Conservation (phyloP, 2,797 vertebrate species). For the Myripristis murdjan region DNA sequence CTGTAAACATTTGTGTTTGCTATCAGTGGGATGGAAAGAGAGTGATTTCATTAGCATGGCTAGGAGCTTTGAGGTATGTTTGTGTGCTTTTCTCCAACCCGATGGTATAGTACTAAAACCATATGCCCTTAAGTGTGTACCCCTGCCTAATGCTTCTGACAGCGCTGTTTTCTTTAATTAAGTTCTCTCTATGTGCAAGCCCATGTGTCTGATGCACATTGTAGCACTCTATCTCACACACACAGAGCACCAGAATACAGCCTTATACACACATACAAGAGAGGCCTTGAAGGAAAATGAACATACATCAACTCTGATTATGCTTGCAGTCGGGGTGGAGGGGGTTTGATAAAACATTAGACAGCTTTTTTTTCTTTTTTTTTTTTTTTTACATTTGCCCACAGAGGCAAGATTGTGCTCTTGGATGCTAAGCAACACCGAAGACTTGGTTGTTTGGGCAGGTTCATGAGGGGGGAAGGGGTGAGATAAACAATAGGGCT, state of each 20-base stretch:
- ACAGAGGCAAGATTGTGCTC: constrained; percentile 47
- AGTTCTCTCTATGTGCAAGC: constrained; percentile 81
- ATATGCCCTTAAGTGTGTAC: constrained; percentile 88
- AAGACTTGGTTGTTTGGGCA: constrained; percentile 23
- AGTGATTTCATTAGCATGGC: constrained; percentile 88
- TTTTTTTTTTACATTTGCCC: constrained; percentile 43
- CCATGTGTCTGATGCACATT: constrained; percentile 81
- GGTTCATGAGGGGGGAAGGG: constrained; percentile 33
- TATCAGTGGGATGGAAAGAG: constrained; percentile 78
- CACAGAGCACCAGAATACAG: constrained; percentile 21
- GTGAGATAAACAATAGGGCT: constrained; percentile 41
- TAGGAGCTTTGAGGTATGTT: constrained; percentile 84
- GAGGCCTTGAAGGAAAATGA: constrained; percentile 77
- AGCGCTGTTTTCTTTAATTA: constrained; percentile 90
- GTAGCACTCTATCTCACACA: constrained; percentile 70
- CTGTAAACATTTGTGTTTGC: constrained; percentile 85
- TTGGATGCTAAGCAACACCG: constrained; percentile 46
- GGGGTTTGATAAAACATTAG: constrained; percentile 55
- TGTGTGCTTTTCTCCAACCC: constrained; percentile 83
- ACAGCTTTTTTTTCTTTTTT: constrained; percentile 48
- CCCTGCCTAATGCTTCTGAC: constrained; percentile 88
- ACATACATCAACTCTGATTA: constrained; percentile 75
- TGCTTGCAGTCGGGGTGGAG: constrained; percentile 57
- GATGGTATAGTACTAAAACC: constrained; percentile 86
- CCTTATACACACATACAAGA: constrained; percentile 54